phyloP scores from a whole-genome alignment of 2,888 invertebrate genomes.

The Patella caerulea region DNA sequence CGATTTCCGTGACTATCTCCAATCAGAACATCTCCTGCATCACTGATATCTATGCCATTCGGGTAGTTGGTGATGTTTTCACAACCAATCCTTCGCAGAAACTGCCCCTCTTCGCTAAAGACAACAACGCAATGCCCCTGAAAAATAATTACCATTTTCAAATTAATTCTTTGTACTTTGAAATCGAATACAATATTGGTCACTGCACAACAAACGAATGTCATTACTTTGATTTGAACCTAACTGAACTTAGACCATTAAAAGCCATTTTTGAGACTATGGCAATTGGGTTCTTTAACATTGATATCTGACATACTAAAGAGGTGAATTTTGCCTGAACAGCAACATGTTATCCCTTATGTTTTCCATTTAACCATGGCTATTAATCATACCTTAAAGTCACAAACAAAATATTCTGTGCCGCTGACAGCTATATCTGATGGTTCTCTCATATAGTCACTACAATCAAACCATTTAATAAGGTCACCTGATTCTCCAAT shows the following conservation, averaged over 20 bases:
- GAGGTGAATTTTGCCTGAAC: no score
- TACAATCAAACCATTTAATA: slow-evolving; percentile 96
- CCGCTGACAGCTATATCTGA: slow-evolving; percentile 96
- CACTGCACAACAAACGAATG: no score
- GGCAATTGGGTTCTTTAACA: no score
- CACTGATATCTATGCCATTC: slow-evolving; percentile 97
- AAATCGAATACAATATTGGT: background rate
- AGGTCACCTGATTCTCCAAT: slow-evolving; percentile 93
- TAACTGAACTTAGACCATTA: no score
- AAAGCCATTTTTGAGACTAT: no score
- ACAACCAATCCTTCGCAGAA: slow-evolving; percentile 92
- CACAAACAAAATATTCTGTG: slow-evolving; percentile 91
- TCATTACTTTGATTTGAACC: no score
- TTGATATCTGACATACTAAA: no score
- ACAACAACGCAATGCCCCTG: slow-evolving; percentile 91
- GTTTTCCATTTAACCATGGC: no score
- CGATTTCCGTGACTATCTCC: slow-evolving; percentile 98
- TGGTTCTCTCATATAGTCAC: slow-evolving; percentile 97
- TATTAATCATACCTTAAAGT: slow-evolving; percentile 80
- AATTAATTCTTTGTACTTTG: background rate
- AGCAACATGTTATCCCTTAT: no score
- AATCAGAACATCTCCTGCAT: slow-evolving; percentile 95
- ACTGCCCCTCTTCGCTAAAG: slow-evolving; percentile 91
- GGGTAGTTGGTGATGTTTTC: slow-evolving; percentile 97
- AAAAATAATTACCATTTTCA: slow-evolving; percentile 21